A percentile compares a stretch with the other conserved stretches of the same genome.
Evolutionary conservation across 2,888 invertebrate species (phyloP).

Genomic region (Watsonalla cultraria): DNA sequence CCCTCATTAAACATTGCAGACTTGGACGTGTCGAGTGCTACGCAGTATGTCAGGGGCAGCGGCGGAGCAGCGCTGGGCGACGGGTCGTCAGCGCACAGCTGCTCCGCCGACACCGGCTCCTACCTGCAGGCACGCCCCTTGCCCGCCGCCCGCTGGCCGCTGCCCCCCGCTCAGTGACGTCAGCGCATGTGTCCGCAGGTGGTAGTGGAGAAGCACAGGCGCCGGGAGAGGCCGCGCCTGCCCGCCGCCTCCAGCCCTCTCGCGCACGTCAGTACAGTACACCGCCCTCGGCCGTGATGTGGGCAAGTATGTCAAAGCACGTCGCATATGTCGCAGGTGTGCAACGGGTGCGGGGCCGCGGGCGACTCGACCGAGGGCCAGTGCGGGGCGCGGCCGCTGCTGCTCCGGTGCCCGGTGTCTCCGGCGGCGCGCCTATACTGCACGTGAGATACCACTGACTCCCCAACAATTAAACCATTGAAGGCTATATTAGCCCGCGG

Average conservation of each 20-base stretch:
- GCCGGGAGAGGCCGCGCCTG: slow-evolving; percentile 16
- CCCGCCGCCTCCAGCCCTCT: slow-evolving; percentile 24
- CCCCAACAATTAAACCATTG: background rate
- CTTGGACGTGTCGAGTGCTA: background rate
- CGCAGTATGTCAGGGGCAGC: slow-evolving; percentile 8
- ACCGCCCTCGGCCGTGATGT: background rate
- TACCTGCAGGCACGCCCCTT: slow-evolving; percentile 25
- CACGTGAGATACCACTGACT: background rate
- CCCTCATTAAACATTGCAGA: background rate
- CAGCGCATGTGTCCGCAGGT: slow-evolving; percentile 17
- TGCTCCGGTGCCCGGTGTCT: no score
- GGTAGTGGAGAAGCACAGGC: slow-evolving; percentile 30
- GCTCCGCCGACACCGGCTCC: slow-evolving; percentile 29
- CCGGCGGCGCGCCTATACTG: background rate
- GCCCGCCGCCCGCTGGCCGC: background rate
- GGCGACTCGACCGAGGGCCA: background rate
- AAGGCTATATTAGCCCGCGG: background rate
- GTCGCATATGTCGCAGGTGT: background rate
- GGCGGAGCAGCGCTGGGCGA: slow-evolving; percentile 14
- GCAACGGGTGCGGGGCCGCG: slow-evolving; percentile 1
- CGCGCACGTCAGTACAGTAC: background rate
- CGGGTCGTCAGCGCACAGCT: slow-evolving; percentile 5
- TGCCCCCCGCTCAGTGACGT: background rate
- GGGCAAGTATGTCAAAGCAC: background rate
- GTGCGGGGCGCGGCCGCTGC: background rate